Conservation (phyloP, 2,888 invertebrate genomes). For the Pachycephus smyrnensis region DNA sequence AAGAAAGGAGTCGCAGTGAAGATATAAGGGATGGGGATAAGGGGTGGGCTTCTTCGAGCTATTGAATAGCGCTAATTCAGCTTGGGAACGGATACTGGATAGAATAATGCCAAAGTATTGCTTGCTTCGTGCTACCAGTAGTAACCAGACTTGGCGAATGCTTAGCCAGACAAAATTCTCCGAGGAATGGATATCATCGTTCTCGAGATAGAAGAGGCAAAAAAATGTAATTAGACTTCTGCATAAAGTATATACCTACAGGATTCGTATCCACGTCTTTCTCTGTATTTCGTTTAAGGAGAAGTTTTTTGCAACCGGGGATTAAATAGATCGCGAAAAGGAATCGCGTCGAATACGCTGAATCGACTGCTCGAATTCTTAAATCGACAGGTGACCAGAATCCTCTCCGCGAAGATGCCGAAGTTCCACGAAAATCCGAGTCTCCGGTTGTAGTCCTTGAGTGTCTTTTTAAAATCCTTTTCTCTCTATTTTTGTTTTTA, state of each 20-base stretch:
- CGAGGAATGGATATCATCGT: neutral
- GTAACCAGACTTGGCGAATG: neutral
- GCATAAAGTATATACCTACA: neutral
- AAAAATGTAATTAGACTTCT: slow-evolving; percentile 4
- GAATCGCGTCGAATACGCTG: slow-evolving; percentile 32
- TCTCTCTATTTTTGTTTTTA: neutral
- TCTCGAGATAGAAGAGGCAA: neutral
- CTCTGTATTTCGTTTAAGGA: neutral
- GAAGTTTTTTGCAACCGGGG: slow-evolving; percentile 1
- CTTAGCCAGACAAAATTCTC: slow-evolving; percentile 1
- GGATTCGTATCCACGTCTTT: neutral
- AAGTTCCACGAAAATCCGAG: neutral
- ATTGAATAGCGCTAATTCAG: slow-evolving; percentile 5
- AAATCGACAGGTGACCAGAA: neutral
- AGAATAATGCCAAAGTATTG: slow-evolving; percentile 1
- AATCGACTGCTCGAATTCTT: slow-evolving; percentile 16
- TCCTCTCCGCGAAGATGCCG: neutral
- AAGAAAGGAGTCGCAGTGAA: slow-evolving; percentile 6
- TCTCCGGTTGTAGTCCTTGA: neutral
- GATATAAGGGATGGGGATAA: slow-evolving; percentile 1
- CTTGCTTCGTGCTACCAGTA: neutral
- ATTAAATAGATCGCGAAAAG: slow-evolving; percentile 35
- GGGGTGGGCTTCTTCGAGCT: neutral
- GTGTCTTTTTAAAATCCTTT: neutral
- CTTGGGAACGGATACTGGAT: neutral